Conservation (phyloP, 2,113 vertebrate species). For the Boulengeromyrus knoepffleri region DNA sequence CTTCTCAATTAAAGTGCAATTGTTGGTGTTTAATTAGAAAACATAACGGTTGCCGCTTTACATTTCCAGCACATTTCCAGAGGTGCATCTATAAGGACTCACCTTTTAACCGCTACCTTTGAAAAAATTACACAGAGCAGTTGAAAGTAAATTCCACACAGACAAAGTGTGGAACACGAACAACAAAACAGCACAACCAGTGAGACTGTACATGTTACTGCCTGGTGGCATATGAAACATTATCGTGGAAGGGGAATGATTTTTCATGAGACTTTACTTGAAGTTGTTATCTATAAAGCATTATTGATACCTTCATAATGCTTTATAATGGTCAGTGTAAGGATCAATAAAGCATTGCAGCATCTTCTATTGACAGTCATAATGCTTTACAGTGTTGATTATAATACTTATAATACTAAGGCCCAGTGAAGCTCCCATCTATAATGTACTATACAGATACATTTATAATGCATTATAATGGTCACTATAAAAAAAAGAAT, state of each 20-base stretch:
- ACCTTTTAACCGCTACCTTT: background rate
- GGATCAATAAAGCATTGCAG: background rate
- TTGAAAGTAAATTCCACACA: background rate
- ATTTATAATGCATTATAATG: background rate
- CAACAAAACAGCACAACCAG: background rate
- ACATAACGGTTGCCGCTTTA: background rate
- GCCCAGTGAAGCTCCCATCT: too few species aligned
- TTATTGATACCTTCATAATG: background rate
- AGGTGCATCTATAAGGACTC: background rate
- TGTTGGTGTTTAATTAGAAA: background rate
- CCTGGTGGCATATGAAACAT: background rate
- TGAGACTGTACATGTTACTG: background rate
- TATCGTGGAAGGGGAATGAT: background rate
- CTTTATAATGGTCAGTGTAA: background rate
- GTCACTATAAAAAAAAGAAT: too few species aligned
- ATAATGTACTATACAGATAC: too few species aligned
- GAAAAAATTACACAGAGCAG: background rate
- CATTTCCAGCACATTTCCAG: background rate
- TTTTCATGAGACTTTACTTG: background rate
- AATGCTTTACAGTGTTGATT: background rate
- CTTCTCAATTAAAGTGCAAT: background rate
- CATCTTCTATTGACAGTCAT: background rate
- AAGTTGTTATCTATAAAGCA: background rate
- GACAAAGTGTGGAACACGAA: too few species aligned
- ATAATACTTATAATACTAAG: too few species aligned